Conservation (phyloP, 1,140 invertebrate species). For the Bombyx mori region DNA sequence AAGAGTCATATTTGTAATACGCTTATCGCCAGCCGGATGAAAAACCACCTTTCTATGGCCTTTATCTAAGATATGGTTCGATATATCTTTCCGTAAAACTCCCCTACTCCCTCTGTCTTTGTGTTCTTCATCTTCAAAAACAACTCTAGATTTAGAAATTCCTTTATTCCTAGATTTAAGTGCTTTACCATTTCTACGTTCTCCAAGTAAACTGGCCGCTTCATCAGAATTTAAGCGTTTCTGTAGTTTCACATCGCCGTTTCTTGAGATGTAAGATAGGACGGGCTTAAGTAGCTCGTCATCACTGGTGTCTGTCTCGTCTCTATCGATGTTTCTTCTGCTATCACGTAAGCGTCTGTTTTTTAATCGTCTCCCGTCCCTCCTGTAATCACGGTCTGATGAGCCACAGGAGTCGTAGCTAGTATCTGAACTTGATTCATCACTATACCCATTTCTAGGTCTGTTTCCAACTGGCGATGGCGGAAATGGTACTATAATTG, state of each 20-base stretch:
- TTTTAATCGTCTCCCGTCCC: slow-evolving; percentile 5
- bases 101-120: slow-evolving; percentile 6
- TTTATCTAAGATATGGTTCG: slow-evolving; percentile 17
- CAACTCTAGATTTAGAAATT: slow-evolving; percentile 17
- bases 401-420: not conserved
- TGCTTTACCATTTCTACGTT: slow-evolving; percentile 5
- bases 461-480: not conserved
- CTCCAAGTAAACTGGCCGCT: slow-evolving; percentile 24
- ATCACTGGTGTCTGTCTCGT: slow-evolving; percentile 17
- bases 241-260: slow-evolving; percentile 37
- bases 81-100: slow-evolving; percentile 13
- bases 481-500: slow-evolving; percentile 10
- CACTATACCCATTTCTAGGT: slow-evolving; percentile 1
- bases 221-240: slow-evolving; percentile 33
- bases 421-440: slow-evolving; percentile 1
- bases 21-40: slow-evolving; percentile 30
- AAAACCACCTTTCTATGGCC: slow-evolving; percentile 43
- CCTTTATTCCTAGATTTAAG: slow-evolving; percentile 18
- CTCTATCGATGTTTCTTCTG: slow-evolving; percentile 18
- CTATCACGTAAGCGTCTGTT: slow-evolving; percentile 7
- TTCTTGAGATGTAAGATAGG: slow-evolving; percentile 30
- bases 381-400: not conserved
- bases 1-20: slow-evolving; percentile 41
- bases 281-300: slow-evolving; percentile 34
- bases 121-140: slow-evolving; percentile 4